These are phyloP conservation scores for Rotaria sp. DNA, from an alignment of 2,888 invertebrate species.

Conservation along the genomic window DNA sequence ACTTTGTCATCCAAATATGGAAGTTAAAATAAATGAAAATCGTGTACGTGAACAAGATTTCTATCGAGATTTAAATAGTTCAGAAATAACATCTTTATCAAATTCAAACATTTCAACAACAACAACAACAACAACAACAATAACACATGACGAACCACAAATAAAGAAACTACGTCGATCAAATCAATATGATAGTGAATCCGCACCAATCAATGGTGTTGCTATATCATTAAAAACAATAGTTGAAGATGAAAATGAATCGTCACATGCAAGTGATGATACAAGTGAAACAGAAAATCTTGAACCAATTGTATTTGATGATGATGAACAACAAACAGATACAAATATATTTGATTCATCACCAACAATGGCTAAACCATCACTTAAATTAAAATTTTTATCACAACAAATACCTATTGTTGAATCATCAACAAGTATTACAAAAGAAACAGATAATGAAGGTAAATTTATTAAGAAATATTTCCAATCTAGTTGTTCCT, in stretches of 20 bases:
- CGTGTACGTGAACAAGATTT: conserved; percentile 40
- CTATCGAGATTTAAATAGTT: conserved; percentile 34
- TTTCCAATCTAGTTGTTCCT: not conserved
- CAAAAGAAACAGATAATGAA: not conserved
- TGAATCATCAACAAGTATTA: not conserved
- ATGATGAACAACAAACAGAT: not conserved
- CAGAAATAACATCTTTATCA: not conserved
- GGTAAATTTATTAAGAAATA: not conserved
- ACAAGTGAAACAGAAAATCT: conserved; percentile 30
- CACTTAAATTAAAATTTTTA: not conserved
- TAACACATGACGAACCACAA: conserved; percentile 1
- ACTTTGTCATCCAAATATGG: conserved; percentile 41
- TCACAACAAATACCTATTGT: not conserved
- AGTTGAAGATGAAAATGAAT: not conserved
- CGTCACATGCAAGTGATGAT: not conserved
- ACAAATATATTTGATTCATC: not conserved
- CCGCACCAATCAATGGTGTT: conserved; percentile 9
- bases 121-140: not conserved
- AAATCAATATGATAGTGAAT: conserved; percentile 28
- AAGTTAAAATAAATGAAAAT: conserved; percentile 39
- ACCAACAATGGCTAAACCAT: not conserved
- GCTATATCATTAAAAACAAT: conserved; percentile 20
- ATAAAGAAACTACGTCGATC: conserved; percentile 21
- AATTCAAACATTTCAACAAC: not conserved
- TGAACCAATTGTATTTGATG: not conserved